A percentile compares a stretch with the other conserved stretches of the same genome.
Evolutionary conservation across 2,888 invertebrate genomes (phyloP).

Genomic region (Epinotia ramella): DNA sequence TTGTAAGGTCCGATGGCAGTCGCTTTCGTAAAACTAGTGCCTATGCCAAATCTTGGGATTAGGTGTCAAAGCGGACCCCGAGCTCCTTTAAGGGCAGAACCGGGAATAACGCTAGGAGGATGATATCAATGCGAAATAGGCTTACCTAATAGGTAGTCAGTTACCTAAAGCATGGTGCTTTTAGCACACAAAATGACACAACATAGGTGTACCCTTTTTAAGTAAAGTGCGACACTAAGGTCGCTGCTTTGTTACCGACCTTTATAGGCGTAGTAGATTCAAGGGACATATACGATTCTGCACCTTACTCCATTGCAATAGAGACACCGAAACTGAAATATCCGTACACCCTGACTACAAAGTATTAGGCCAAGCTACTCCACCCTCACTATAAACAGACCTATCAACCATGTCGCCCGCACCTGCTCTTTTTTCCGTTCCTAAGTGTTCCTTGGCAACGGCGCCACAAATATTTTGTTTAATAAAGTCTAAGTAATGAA

Average conservation of each 20-base stretch:
- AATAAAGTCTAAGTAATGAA: conserved; percentile 25
- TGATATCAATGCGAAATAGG: neutral
- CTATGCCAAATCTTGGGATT: too few relatives aligned
- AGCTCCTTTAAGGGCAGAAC: too few relatives aligned
- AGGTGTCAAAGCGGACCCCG: too few relatives aligned
- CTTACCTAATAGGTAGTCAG: neutral
- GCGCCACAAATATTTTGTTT: conserved; percentile 16
- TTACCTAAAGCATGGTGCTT: neutral
- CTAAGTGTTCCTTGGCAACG: conserved; percentile 15
- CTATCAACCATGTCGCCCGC: conserved; percentile 5
- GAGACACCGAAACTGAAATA: neutral
- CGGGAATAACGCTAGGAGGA: too few relatives aligned
- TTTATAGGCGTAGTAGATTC: neutral
- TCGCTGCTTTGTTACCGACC: conserved; percentile 6
- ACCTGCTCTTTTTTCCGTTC: conserved; percentile 26
- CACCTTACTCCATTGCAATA: neutral
- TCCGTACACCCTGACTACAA: neutral
- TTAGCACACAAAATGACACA: neutral
- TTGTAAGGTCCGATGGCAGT: too few relatives aligned
- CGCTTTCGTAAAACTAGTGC: too few relatives aligned
- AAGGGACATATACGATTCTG: neutral
- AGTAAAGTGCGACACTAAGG: neutral
- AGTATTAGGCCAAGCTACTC: conserved; percentile 5
- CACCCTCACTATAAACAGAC: conserved; percentile 12
- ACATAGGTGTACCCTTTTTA: conserved; percentile 3